Evolutionary conservation across 2,113 vertebrate species (phyloP).

Genomic region (Corythornis madagascariensis): DNA sequence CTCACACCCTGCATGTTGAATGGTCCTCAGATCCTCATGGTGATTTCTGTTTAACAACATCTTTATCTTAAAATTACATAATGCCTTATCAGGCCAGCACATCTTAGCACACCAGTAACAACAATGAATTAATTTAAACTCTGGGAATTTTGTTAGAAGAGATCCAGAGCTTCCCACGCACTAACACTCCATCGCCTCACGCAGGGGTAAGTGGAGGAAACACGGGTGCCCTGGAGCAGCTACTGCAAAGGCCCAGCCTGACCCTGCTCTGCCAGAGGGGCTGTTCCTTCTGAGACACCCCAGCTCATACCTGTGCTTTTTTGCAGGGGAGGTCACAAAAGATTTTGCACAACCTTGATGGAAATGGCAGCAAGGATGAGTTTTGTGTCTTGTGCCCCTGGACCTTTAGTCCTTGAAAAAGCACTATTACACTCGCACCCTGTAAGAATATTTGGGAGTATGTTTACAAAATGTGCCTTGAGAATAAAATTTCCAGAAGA

Average conservation of each 20-base stretch:
- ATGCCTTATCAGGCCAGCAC: slow-evolving; percentile 61
- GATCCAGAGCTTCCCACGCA: background rate
- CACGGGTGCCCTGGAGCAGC: rapidly evolving
- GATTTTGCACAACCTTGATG: background rate
- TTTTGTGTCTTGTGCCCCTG: background rate
- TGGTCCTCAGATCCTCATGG: slow-evolving; percentile 37
- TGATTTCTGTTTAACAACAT: slow-evolving; percentile 39
- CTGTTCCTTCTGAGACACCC: rapidly evolving
- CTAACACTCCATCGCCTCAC: rapidly evolving
- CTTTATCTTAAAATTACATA: slow-evolving; percentile 55
- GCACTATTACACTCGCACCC: background rate
- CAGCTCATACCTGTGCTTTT: rapidly evolving
- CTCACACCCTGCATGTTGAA: slow-evolving; percentile 44
- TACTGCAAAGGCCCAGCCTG: background rate
- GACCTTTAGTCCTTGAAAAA: background rate
- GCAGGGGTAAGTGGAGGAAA: rapidly evolving
- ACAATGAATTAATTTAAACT: slow-evolving; percentile 13
- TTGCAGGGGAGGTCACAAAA: background rate
- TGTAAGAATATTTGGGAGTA: background rate
- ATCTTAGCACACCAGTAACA: slow-evolving; percentile 39
- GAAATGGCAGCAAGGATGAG: background rate
- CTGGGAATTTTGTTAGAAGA: background rate
- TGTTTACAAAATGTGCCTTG: background rate
- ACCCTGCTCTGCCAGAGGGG: background rate
- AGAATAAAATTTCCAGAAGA: background rate